Conservation (phyloP, 2,888 invertebrate species). For the Rosalia funebris region DNA sequence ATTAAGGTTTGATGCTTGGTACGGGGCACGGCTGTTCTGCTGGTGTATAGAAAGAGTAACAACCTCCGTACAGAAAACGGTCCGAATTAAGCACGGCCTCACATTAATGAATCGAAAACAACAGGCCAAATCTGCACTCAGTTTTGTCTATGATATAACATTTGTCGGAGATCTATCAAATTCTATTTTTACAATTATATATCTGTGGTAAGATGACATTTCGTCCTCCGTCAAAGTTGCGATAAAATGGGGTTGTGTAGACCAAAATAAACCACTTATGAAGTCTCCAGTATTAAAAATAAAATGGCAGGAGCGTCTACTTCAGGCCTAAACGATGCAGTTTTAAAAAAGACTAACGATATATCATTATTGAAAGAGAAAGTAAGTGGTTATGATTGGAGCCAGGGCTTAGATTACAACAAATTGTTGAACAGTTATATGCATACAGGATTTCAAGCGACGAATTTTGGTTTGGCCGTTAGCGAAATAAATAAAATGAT, state of each 20-base stretch:
- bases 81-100: background rate
- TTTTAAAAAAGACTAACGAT: slow-evolving; percentile 56
- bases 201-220: no score
- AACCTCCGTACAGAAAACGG: background rate
- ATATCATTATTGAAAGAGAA: slow-evolving; percentile 58
- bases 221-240: no score
- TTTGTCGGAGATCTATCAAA: no score
- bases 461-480: slow-evolving; percentile 91
- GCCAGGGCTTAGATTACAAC: slow-evolving; percentile 86
- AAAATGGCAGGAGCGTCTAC: slow-evolving; percentile 35
- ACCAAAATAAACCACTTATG: no score
- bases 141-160: background rate
- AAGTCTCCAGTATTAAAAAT: background rate
- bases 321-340: slow-evolving; percentile 46
- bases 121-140: no score
- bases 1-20: no score
- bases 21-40: no score
- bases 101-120: no score
- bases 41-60: no score
- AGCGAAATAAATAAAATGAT: slow-evolving; percentile 94
- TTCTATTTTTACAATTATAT: no score
- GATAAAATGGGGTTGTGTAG: no score
- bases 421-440: slow-evolving; percentile 82
- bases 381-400: slow-evolving; percentile 93
- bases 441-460: slow-evolving; percentile 96